Evolutionary conservation across 2,113 vertebrate species (phyloP).

Genomic region (Electrona antarctica): DNA sequence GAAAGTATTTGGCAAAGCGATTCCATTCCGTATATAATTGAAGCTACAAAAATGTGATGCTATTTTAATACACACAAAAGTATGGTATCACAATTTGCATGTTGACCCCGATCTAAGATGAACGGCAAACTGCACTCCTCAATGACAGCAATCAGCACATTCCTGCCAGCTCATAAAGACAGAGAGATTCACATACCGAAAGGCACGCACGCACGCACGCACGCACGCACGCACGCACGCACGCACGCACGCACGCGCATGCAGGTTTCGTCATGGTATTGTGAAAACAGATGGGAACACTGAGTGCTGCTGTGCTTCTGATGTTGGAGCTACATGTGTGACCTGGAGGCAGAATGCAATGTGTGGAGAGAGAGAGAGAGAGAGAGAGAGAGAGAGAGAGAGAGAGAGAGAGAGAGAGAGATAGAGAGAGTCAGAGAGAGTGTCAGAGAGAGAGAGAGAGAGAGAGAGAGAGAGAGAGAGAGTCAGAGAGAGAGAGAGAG

Average conservation of each 20-base stretch:
- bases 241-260: conserved; percentile 1
- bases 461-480: too few species aligned
- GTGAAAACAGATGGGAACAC: conserved; percentile 59
- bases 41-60: conserved; percentile 21
- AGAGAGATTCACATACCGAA: not conserved
- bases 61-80: conserved; percentile 34
- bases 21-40: conserved; percentile 27
- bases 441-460: too few species aligned
- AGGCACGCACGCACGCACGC: not conserved
- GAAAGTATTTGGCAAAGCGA: conserved; percentile 31
- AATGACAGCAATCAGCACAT: conserved; percentile 43
- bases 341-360: conserved; percentile 50
- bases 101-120: conserved; percentile 16
- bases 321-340: conserved; percentile 51
- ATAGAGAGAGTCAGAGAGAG: too few species aligned
- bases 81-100: conserved; percentile 16
- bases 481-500: not conserved
- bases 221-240: conserved; percentile 7
- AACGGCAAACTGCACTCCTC: conserved; percentile 21
- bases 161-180: conserved; percentile 31
- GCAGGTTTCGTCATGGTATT: conserved; percentile 44
- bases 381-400: conserved; percentile 3
- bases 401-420: conserved; percentile 11
- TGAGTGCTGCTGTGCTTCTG: conserved; percentile 33
- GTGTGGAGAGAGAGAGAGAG: conserved; percentile 25